Percentiles rank a stretch among this genome's conserved stretches.
Evolutionary conservation across 2,797 vertebrate genomes (phyloP).

Genomic region (Spinus pinus): DNA sequence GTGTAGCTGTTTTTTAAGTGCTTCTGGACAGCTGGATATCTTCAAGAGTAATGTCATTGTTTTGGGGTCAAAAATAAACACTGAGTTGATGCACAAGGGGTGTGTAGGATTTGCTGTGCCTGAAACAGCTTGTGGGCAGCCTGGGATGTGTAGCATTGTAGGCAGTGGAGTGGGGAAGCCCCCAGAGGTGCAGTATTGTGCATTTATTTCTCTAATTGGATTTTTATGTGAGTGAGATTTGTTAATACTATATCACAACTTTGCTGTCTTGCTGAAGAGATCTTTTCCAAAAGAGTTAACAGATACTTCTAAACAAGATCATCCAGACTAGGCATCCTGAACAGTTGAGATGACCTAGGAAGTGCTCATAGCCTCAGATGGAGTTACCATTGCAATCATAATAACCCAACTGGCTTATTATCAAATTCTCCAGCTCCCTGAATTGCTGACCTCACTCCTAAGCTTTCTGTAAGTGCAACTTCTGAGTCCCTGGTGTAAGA

Average conservation of each 20-base stretch:
- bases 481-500: background rate
- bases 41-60: background rate
- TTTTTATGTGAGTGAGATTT: background rate
- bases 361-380: background rate
- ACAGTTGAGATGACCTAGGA: background rate
- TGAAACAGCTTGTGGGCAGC: background rate
- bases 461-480: background rate
- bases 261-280: background rate
- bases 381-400: background rate
- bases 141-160: rapidly evolving
- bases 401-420: background rate
- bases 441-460: background rate
- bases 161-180: background rate
- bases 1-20: background rate
- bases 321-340: background rate
- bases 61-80: background rate
- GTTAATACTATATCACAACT: background rate
- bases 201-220: background rate
- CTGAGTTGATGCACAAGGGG: background rate
- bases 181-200: background rate
- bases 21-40: background rate
- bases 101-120: background rate
- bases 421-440: background rate
- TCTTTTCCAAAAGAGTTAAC: background rate
- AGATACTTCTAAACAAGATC: background rate